Percentiles rank a stretch among this genome's conserved stretches.
phyloP scores from a whole-genome alignment of 2,113 vertebrate genomes.

The Eclectus roratus region DNA sequence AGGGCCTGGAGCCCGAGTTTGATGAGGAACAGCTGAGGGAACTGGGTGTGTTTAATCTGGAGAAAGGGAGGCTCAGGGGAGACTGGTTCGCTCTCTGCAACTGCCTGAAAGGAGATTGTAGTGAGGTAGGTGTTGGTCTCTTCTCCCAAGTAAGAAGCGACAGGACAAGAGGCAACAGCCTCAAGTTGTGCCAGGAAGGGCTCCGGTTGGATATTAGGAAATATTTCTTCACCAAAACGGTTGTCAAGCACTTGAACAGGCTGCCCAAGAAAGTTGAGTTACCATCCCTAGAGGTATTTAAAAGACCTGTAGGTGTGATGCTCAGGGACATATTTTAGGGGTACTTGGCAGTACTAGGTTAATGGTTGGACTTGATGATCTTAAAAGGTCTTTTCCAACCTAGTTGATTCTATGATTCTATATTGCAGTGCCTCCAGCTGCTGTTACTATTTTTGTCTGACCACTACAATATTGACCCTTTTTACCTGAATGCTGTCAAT shows the following conservation, averaged over 20 bases:
- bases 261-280: not conserved
- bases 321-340: not conserved
- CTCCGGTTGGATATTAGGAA: not conserved
- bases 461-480: not conserved
- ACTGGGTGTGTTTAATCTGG: not conserved
- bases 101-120: not conserved
- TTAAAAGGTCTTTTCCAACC: not conserved
- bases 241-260: not conserved
- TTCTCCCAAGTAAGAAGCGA: not conserved
- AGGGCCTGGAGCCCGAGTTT: not conserved
- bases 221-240: not conserved
- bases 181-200: not conserved
- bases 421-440: not conserved
- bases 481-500: not conserved
- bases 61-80: not conserved
- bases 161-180: not conserved
- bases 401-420: not conserved
- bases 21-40: not conserved
- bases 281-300: not conserved
- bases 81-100: not conserved
- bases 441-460: not conserved
- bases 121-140: accelerated
- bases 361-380: not conserved
- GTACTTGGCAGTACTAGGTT: not conserved
- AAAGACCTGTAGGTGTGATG: not conserved